These are phyloP conservation scores for Chlorospingus semifuscus DNA, from an alignment of 2,797 vertebrate genomes.

Conservation along the genomic window DNA sequence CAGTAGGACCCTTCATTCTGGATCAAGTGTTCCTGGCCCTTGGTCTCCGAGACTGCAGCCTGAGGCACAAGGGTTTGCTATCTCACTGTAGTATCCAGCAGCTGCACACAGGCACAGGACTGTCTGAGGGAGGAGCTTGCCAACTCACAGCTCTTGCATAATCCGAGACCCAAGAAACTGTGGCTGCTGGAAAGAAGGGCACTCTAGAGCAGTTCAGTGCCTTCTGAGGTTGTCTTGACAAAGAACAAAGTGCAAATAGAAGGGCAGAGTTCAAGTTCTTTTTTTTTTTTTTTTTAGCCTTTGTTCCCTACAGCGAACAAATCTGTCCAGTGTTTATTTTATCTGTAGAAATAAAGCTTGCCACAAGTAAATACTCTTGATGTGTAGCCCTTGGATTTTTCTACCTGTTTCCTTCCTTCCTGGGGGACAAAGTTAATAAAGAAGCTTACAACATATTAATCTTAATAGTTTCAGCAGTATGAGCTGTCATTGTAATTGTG, in stretches of 20 bases:
- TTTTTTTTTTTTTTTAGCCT: neutral
- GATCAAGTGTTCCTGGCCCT: neutral
- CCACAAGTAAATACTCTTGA: neutral
- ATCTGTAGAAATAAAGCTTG: neutral
- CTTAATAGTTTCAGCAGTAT: neutral
- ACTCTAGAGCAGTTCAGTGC: neutral
- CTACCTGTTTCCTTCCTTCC: neutral
- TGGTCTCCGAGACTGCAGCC: neutral
- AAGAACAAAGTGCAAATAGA: neutral
- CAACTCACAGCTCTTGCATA: conserved; percentile 66
- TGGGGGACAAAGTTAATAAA: neutral
- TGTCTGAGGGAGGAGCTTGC: conserved; percentile 44
- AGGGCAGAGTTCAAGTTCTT: neutral
- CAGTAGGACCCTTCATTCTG: neutral
- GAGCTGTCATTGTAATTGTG: neutral
- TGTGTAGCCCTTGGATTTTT: neutral
- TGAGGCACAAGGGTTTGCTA: neutral
- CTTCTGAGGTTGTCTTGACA: neutral
- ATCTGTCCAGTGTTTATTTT: neutral
- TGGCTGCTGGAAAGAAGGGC: neutral
- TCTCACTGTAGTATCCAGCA: neutral
- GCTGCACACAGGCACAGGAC: neutral
- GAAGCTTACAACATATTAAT: neutral
- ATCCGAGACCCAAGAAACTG: neutral
- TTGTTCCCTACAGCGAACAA: neutral